Conservation (phyloP, 2,888 invertebrate genomes). For the Teleogryllus oceanicus region DNA sequence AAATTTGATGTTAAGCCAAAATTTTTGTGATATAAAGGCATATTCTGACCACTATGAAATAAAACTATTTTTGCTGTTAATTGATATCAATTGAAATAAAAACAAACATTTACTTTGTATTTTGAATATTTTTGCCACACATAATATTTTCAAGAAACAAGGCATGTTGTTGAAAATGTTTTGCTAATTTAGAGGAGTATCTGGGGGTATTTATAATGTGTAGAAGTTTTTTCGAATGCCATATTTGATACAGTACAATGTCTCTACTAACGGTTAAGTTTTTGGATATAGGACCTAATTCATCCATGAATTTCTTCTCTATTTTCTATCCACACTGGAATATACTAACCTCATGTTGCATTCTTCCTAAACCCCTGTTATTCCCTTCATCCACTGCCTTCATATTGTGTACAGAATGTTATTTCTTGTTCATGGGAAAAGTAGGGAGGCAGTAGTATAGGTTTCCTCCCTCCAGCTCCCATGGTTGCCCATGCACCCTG, state of each 20-base stretch:
- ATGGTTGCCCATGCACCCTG: conserved; percentile 10
- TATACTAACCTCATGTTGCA: background rate
- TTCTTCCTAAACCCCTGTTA: background rate
- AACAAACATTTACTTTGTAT: too few species aligned
- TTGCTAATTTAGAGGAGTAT: too few species aligned
- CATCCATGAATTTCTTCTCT: background rate
- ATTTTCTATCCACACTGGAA: background rate
- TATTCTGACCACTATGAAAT: background rate
- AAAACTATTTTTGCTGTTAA: conserved; percentile 6
- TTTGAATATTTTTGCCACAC: too few species aligned
- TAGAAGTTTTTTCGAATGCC: too few species aligned
- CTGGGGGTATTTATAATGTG: too few species aligned
- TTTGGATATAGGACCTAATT: too few species aligned
- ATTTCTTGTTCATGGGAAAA: background rate
- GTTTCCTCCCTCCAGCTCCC: background rate
- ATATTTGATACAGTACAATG: too few species aligned
- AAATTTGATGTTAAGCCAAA: background rate
- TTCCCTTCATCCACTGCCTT: background rate
- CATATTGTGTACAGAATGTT: background rate
- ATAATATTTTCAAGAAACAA: too few species aligned
- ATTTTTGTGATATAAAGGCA: background rate
- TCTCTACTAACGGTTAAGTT: too few species aligned
- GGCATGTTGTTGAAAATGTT: too few species aligned
- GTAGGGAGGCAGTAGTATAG: background rate
- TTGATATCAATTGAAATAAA: conserved; percentile 3